Base-by-base conservation (phyloP, 2,888 invertebrate species). In the Torymus texanus region DNA sequence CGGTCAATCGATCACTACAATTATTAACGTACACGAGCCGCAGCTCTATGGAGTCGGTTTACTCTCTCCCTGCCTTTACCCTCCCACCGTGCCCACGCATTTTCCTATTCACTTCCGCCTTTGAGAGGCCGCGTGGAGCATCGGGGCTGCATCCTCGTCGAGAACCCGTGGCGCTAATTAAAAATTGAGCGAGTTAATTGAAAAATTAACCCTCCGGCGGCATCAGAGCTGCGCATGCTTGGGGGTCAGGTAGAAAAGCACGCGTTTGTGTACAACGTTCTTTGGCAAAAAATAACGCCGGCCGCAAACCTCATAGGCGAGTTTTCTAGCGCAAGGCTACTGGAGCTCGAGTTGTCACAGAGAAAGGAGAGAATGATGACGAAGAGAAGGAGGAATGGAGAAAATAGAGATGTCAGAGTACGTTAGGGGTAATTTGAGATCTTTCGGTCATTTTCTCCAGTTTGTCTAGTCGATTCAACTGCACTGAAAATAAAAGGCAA, bases 401-500 rank as follows among this genome's bases (percentile, higher is more conserved):
- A 67, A 16, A 55, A 56, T 13, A 41, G 18, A 72, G 53, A 65
- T 73, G 55, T 75, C 63, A 61, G 55, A 66, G 41, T 29, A n/a
- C 55, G 29, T 68, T 51, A n/a, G 24, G n/a, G 50, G 66, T 41
- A 67, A 67, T 62, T 75, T 10, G 55, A 76, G 50, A 59, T 66
- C 66, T 24, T 62, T 24, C 59, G 4, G 51, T 58, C 53, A 51
- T 74, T 63, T 75, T 21, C 16, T 59, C 59, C 29, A 16, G 51
- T 68, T 18, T 41, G 41, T 41, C 8, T 41, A 29, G 16, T 21
- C 13, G 63, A 79, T 70, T 58, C 68, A 16, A 59, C 18, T 24
- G 21, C 18, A 58, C 72, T 80, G 75, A 68, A 80, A 76, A 72
- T 66, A 67, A 41, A 41, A 75, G 62, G 53, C 16, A 21, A 72